phyloP scores from a whole-genome alignment of 1,140 invertebrate genomes.

The Tyrophagus putrescentiae region DNA sequence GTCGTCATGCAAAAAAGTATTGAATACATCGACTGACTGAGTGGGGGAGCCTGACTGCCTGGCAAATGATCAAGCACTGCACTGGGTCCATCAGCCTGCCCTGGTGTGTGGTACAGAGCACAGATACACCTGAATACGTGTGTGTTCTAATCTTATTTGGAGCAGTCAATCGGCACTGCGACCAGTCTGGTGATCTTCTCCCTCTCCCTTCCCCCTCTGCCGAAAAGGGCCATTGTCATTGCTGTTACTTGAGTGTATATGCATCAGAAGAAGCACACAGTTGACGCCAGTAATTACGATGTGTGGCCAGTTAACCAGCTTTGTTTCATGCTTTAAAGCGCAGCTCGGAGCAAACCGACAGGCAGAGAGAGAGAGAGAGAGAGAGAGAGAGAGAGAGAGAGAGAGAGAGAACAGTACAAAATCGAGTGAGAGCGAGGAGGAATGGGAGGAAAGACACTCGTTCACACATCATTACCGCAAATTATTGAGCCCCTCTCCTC shows the following conservation, averaged over 20 bases:
- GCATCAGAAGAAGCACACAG: not conserved
- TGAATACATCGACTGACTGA: not conserved
- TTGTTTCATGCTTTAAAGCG: conserved; percentile 14
- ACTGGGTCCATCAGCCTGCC: not conserved
- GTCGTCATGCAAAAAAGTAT: too few relatives aligned
- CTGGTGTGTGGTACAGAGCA: not conserved
- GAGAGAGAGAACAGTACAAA: too few relatives aligned
- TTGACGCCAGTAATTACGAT: conserved; percentile 9
- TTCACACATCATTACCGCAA: conserved; percentile 15
- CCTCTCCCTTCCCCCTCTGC: too few relatives aligned
- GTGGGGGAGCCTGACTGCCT: not conserved
- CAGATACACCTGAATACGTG: too few relatives aligned
- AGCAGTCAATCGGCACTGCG: not conserved
- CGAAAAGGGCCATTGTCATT: not conserved
- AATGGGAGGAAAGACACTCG: not conserved
- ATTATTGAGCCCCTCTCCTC: conserved; percentile 15
- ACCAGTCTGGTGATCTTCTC: too few relatives aligned
- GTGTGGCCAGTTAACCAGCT: not conserved
- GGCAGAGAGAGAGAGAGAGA: not conserved
- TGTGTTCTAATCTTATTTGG: conserved; percentile 11
- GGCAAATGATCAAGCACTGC: not conserved
- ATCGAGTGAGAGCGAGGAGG: not conserved
- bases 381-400: not conserved
- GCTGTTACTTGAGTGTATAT: not conserved
- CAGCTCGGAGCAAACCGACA: not conserved